Evolutionary conservation across 2,888 invertebrate species (phyloP).

Genomic region (Oxystoma pomonae): DNA sequence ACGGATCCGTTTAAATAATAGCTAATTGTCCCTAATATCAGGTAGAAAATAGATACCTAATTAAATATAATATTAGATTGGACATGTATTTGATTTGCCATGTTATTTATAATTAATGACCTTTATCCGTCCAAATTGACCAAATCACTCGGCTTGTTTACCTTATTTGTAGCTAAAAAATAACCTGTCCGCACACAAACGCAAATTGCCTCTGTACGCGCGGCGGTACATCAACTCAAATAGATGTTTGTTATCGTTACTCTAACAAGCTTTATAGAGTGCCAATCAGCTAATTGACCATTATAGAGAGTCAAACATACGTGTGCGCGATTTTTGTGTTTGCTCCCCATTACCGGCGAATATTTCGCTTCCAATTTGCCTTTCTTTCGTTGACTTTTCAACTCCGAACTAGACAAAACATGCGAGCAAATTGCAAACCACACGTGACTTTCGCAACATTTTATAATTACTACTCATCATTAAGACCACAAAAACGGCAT

Average conservation of each 20-base stretch:
- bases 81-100: no score
- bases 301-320: neutral
- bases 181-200: neutral
- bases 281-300: neutral
- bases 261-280: neutral
- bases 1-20: no score
- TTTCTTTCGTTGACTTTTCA: neutral
- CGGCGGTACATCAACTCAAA: neutral
- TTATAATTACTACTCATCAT: no score
- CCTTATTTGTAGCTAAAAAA: neutral
- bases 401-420: no score
- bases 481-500: no score
- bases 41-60: no score
- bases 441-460: no score
- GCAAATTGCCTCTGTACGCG: neutral
- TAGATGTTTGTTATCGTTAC: neutral
- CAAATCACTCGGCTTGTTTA: neutral
- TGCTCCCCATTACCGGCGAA: neutral
- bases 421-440: no score
- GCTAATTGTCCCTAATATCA: no score
- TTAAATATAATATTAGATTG: no score
- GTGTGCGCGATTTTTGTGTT: neutral
- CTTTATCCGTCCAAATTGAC: neutral
- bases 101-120: no score
- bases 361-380: neutral